Evolutionary conservation across 2,888 invertebrate genomes (phyloP).

Genomic region (Carterocephalus palaemon): DNA sequence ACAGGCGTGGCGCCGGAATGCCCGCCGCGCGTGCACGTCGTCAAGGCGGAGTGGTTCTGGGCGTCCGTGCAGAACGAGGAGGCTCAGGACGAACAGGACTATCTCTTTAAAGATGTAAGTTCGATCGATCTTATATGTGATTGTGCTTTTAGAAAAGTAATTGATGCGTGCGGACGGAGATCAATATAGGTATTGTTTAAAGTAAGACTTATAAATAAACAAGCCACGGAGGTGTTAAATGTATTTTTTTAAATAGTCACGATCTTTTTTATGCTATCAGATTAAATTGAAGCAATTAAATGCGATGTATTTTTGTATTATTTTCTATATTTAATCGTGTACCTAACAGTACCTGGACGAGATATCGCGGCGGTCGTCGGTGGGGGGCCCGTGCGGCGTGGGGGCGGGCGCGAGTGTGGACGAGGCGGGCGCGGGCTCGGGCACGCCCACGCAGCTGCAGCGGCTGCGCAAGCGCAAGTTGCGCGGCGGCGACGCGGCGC

Average conservation of each 20-base stretch:
- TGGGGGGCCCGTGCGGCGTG: slow-evolving; percentile 49
- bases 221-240: no score
- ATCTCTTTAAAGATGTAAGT: slow-evolving; percentile 91
- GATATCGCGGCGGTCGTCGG: slow-evolving; percentile 70
- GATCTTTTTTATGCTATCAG: no score
- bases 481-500: slow-evolving; percentile 74
- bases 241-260: no score
- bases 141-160: no score
- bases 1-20: slow-evolving; percentile 85
- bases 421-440: slow-evolving; percentile 34
- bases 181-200: no score
- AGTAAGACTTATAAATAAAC: no score
- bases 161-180: no score
- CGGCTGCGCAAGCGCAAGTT: slow-evolving; percentile 90
- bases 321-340: no score
- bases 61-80: slow-evolving; percentile 97
- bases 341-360: slow-evolving; percentile 63
- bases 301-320: not conserved
- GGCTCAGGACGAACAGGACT: slow-evolving; percentile 93
- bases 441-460: slow-evolving; percentile 66
- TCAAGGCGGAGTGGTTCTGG: slow-evolving; percentile 99
- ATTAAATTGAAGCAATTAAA: no score
- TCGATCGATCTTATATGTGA: no score
- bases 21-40: slow-evolving; percentile 84
- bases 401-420: slow-evolving; percentile 32